Evolutionary conservation across 2,888 invertebrate genomes (phyloP).

Genomic region (Mylabris sibirica): DNA sequence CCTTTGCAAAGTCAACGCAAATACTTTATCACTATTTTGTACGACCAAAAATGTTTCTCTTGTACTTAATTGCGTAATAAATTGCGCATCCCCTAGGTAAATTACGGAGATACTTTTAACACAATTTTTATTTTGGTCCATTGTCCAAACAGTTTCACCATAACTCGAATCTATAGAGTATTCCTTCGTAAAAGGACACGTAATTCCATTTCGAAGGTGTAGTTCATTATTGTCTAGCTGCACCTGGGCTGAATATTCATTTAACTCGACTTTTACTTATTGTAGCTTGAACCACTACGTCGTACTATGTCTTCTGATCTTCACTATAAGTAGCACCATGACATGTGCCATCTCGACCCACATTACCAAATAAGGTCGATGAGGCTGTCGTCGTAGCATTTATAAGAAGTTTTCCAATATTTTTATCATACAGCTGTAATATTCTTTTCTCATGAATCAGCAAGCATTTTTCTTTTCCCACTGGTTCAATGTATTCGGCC

Average conservation of each 20-base stretch:
- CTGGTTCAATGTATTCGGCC: background rate
- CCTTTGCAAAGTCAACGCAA: no score
- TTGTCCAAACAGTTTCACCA: slow-evolving; percentile 20
- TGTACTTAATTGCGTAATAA: no score
- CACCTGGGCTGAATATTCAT: slow-evolving; percentile 18
- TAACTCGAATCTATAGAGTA: slow-evolving; percentile 23
- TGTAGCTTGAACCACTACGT: no score
- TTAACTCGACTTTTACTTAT: slow-evolving; percentile 1
- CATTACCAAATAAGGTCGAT: background rate
- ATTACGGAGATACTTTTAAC: no score
- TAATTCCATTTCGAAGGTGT: slow-evolving; percentile 8
- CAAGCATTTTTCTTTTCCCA: background rate
- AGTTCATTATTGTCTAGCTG: slow-evolving; percentile 18
- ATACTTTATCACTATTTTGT: no score
- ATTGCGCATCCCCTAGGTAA: no score
- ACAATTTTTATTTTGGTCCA: background rate
- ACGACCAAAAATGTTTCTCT: no score
- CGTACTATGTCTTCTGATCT: no score
- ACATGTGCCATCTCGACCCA: background rate
- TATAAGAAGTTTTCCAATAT: slow-evolving; percentile 43
- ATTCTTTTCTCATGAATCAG: background rate
- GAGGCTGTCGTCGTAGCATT: slow-evolving; percentile 31
- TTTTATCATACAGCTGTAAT: background rate
- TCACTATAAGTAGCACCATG: no score
- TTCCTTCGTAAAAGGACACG: slow-evolving; percentile 17